Evolutionary conservation across 2,888 invertebrate genomes (phyloP).

Genomic region (Gymnoscelis rufifasciata): DNA sequence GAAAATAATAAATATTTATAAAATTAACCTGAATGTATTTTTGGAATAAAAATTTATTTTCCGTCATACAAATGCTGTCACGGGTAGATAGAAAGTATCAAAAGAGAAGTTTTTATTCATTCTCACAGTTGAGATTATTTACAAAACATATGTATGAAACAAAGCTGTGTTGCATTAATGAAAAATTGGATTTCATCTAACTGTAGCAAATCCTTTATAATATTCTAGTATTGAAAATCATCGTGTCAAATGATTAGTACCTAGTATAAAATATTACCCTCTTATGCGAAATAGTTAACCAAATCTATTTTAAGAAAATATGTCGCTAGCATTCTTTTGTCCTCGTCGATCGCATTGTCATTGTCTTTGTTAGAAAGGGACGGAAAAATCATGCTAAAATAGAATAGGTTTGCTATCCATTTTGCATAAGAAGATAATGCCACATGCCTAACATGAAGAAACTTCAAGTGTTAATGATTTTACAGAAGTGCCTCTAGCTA

Average conservation of each 20-base stretch:
- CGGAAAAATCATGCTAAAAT: too few species aligned
- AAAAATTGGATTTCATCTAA: too few species aligned
- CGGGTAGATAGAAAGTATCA: not conserved
- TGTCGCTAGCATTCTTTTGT: not conserved
- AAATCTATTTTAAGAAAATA: too few species aligned
- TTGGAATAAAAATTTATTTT: not conserved
- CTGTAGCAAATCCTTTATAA: too few species aligned
- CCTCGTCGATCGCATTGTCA: not conserved
- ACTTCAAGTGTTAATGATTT: not conserved
- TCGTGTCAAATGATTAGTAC: not conserved
- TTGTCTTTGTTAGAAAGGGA: not conserved
- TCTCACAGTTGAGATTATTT: not conserved
- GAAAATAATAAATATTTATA: not conserved
- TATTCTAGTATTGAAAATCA: too few species aligned
- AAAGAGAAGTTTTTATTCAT: not conserved
- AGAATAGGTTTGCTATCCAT: too few species aligned
- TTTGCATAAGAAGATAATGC: not conserved
- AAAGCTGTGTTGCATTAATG: too few species aligned
- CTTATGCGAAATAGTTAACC: too few species aligned
- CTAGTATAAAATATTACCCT: not conserved
- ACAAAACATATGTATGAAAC: not conserved
- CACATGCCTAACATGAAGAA: conserved; percentile 1
- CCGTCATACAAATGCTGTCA: not conserved
- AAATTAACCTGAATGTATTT: not conserved
- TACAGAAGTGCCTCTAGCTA: not conserved